Evolutionary conservation across 2,113 vertebrate species (phyloP).

Genomic region (Semnopithecus entellus): DNA sequence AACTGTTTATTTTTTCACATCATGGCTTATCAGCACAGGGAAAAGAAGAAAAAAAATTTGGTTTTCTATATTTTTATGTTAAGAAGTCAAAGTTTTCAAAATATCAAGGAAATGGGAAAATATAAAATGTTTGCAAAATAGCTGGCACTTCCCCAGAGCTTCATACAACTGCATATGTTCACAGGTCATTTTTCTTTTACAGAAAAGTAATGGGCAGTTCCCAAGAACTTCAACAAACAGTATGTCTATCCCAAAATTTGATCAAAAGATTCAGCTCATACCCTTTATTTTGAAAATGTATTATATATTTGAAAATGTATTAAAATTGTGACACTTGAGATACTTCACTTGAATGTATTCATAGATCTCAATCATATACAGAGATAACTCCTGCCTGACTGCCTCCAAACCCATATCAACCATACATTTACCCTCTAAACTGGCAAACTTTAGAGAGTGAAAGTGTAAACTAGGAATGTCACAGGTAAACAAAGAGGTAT

Average conservation of each 20-base stretch:
- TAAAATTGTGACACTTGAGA: neutral
- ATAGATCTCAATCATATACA: neutral
- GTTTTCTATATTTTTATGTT: neutral
- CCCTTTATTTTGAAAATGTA: neutral
- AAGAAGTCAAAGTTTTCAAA: neutral
- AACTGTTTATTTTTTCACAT: neutral
- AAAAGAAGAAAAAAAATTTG: neutral
- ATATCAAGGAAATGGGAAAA: neutral
- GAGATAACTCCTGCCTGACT: neutral
- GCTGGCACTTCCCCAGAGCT: neutral
- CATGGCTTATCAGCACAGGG: neutral
- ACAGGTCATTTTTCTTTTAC: neutral
- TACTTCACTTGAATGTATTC: neutral
- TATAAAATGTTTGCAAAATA: neutral
- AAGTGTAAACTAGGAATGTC: neutral
- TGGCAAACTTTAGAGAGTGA: neutral
- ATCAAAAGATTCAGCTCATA: neutral
- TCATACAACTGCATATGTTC: neutral
- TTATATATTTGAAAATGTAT: neutral
- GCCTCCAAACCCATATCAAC: neutral
- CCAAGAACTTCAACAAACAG: neutral
- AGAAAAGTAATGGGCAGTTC: neutral
- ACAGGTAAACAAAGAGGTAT: neutral
- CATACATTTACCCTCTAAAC: neutral
- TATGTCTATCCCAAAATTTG: neutral